Base-by-base conservation (phyloP, 2,797 vertebrate genomes). In the Parambassis ranga region DNA sequence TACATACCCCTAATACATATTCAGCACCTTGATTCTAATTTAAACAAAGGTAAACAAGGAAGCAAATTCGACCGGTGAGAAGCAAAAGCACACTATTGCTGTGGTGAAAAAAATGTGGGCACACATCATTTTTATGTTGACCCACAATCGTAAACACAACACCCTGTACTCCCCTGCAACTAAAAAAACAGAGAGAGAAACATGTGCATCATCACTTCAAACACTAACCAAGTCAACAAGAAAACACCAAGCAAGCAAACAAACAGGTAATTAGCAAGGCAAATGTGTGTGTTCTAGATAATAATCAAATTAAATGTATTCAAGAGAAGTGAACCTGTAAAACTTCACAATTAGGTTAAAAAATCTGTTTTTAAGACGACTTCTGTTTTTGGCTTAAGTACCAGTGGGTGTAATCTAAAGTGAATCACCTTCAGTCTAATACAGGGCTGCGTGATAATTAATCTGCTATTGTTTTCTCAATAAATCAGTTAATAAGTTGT, bases 1-100 rank as follows among this genome's bases (percentile, higher is more conserved):
- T 65, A 78, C 52, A 79, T 82, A 73, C 39, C 60, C 10, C 64
- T 19, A 46, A 69, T 67, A 66, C 31, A 32, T 68, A 75, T 66
- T 77, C 69, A 68, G 58, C 60, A 47, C 36, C 33, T 37, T 48
- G 46, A 63, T 77, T 62, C 51, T 51, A 52, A 60, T 64, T 71
- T 44, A 65, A 69, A 82, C 22, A 15, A 8, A 57, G 35, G 41
- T 35, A 36, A 76, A 75, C 36, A 66, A 22, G 19, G 52, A 36
- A 22, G 38, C 10, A 58, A 63, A 47, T 51, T 24, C 2, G 3
- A 7, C 51, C 19, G 50, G 10, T 30, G 51, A 37, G 26, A 33
- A 50, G 44, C 2, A 1, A 13, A 20, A 19, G 0, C 33, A 13
- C 2, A 10, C 19, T 60, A 18, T 22, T 2, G 2, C 32, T 26